Evolutionary conservation across 2,113 vertebrate genomes (phyloP).

Genomic region (Siphamia tubifer): DNA sequence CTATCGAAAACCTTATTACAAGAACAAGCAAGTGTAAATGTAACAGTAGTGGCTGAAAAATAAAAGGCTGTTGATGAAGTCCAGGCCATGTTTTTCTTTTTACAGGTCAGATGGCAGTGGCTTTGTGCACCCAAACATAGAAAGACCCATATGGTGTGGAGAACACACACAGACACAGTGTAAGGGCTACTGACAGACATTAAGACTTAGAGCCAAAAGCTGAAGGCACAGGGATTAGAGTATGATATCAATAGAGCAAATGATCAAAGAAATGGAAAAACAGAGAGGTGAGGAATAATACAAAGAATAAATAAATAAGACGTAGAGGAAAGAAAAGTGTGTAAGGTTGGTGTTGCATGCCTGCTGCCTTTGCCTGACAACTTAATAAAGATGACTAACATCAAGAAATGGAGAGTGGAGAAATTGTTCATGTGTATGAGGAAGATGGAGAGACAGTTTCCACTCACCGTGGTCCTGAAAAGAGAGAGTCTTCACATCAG

Average conservation of each 20-base stretch:
- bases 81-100: constrained; percentile 37
- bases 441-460: constrained; percentile 8
- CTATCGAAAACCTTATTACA: not conserved
- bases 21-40: not conserved
- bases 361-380: no score
- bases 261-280: not conserved
- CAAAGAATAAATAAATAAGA: not conserved
- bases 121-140: constrained; percentile 46
- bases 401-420: constrained; percentile 19
- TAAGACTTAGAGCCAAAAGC: constrained; percentile 40
- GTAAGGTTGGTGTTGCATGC: not conserved
- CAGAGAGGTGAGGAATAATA: not conserved
- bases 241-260: constrained; percentile 20
- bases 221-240: constrained; percentile 29
- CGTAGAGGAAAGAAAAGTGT: not conserved
- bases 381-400: not conserved
- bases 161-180: constrained; percentile 36
- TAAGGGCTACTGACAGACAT: constrained; percentile 15
- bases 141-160: constrained; percentile 67
- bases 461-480: constrained; percentile 52
- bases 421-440: constrained; percentile 32
- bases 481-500: constrained; percentile 2
- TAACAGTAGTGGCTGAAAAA: not conserved
- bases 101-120: constrained; percentile 45
- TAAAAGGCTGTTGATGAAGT: no score